Percentiles rank a stretch among this genome's conserved stretches.
Conservation (phyloP, 2,888 invertebrate species). For the Epistrophe grossulariae region DNA sequence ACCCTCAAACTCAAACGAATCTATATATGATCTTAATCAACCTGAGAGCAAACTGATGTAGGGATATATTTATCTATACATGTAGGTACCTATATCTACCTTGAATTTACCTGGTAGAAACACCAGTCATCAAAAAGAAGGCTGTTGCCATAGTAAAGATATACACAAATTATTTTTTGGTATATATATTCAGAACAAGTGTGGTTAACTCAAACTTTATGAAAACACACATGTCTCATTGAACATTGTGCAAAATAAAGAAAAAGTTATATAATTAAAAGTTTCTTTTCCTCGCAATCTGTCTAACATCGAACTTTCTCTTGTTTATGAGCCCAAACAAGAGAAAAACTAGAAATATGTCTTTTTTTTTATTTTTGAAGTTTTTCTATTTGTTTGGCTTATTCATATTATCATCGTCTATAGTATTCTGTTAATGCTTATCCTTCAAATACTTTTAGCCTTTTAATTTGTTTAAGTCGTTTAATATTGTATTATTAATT, state of each 20-base stretch:
- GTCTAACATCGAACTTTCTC: slow-evolving; percentile 30
- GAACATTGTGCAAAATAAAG: neutral
- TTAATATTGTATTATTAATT: too few species aligned
- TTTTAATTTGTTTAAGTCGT: too few species aligned
- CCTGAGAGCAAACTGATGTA: neutral
- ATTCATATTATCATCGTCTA: neutral
- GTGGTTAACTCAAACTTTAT: neutral
- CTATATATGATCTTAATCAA: neutral
- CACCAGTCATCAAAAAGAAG: neutral
- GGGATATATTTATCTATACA: neutral
- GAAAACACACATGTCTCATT: slow-evolving; percentile 3
- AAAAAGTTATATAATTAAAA: slow-evolving; percentile 22
- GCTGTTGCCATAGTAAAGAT: neutral
- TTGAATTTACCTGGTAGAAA: neutral
- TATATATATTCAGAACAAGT: neutral
- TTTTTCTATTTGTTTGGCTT: neutral
- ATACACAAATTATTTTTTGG: neutral
- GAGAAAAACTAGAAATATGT: neutral
- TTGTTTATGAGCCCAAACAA: slow-evolving; percentile 16
- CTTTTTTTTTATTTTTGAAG: neutral
- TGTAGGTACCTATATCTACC: neutral
- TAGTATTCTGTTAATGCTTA: too few species aligned
- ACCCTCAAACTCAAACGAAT: neutral
- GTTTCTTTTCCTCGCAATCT: neutral
- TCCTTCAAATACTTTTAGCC: too few species aligned